Base-by-base conservation (phyloP, 2,888 invertebrate genomes). In the Cheilosia soror region DNA sequence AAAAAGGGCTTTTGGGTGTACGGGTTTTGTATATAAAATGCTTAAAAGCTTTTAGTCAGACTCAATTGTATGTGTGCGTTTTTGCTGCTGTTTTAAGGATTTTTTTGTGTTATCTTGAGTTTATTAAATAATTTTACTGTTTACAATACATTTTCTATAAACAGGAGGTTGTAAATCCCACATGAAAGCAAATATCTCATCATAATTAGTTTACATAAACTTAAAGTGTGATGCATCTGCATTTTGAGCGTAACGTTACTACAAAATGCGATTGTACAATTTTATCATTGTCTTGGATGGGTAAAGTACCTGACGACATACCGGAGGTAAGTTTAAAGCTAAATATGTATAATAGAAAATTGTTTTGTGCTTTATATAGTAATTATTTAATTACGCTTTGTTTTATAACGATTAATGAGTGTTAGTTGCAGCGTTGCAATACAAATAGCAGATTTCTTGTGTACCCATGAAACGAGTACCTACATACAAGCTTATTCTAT, bases 251-350 rank as follows among this genome's bases (percentile, higher is more conserved):
- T 91, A 97, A 97, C 92, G 95, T 96, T 89, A 98, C 97, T 92
- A 97, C 98, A 89, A 97, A 97, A 93, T 98, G 98, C 93, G 98
- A 98, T 93, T 98, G 98, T 93, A 96, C 97, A 89, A 97, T 99
- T 91, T 94, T 98, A 90, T 97, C 98, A 89, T 94, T 98, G 91
- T 98, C 98, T 90, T 99, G 98, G 98, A 99, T 98, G 98, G 98
- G 98, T 88, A 98, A 98, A 93, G 98, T 98, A 89, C 98, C 98
- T 88, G 98, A 98, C 92, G 97, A 98, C 91, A 94, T 98, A 89
- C 98, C 98, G 49, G 98, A 98, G 96, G 98, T 97, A 89, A 92
- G 92, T 90, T 20, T 20, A 20, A 20, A 20, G 20, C 20, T 20
- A 44, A 62, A n/a, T 33, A 9, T 40, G 15, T 15, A 3, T 9